Percentiles rank a stretch among this genome's conserved stretches.
Evolutionary conservation across 2,888 invertebrate species (phyloP).

Genomic region (Ormia ochracea): DNA sequence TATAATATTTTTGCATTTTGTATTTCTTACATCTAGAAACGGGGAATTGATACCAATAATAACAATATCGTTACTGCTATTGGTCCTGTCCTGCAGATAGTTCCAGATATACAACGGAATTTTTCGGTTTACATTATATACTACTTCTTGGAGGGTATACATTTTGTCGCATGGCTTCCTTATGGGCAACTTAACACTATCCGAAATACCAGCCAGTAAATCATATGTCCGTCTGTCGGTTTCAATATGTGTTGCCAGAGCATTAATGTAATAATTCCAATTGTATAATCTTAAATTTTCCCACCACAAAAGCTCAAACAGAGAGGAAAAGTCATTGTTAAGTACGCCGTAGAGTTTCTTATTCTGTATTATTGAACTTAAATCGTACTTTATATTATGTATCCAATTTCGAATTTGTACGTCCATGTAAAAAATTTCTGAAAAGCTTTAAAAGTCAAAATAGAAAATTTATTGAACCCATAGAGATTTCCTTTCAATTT

Average conservation of each 20-base stretch:
- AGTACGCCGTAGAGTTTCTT: neutral
- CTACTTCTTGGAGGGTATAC: neutral
- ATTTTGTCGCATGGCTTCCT: neutral
- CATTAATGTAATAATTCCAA: conserved; percentile 45
- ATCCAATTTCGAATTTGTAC: neutral
- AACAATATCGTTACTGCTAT: conserved; percentile 30
- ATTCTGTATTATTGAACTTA: conserved; percentile 14
- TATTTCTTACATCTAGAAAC: conserved; percentile 36
- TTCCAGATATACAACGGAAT: conserved; percentile 58
- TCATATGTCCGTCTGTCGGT: conserved; percentile 3
- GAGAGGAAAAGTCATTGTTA: conserved; percentile 15
- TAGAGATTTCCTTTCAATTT: no score
- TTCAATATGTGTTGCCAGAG: conserved; percentile 22
- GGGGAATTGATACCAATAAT: conserved; percentile 57
- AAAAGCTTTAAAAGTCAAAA: neutral
- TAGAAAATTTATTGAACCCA: neutral
- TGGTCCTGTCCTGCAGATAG: conserved; percentile 23
- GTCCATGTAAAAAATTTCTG: neutral
- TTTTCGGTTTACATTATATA: neutral
- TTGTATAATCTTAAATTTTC: conserved; percentile 49
- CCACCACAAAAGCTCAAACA: conserved; percentile 54
- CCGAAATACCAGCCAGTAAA: conserved; percentile 47
- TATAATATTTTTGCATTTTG: neutral
- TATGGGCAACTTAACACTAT: neutral
- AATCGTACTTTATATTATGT: neutral